These are phyloP conservation scores for Stegostoma tigrinum DNA, from an alignment of 2,113 vertebrate genomes.

Conservation along the genomic window DNA sequence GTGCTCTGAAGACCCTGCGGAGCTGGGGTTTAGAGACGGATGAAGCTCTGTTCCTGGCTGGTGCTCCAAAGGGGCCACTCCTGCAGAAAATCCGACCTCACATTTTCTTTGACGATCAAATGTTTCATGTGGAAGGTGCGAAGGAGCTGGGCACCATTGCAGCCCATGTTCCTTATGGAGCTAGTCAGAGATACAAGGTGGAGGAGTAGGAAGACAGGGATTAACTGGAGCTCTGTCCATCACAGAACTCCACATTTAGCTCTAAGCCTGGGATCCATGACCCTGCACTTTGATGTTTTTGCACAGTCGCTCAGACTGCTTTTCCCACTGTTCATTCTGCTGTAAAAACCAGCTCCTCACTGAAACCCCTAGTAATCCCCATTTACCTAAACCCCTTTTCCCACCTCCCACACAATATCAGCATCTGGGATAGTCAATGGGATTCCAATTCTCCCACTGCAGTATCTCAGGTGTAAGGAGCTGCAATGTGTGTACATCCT, in stretches of 20 bases:
- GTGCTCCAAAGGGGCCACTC: constrained; percentile 85
- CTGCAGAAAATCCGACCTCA: constrained; percentile 87
- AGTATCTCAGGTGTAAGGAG: too few species aligned
- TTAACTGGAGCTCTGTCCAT: neutral
- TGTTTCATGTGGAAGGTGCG: constrained; percentile 88
- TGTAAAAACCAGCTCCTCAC: too few species aligned
- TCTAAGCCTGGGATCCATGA: neutral
- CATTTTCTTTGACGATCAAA: constrained; percentile 94
- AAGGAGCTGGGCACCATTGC: constrained; percentile 80
- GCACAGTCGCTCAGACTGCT: neutral
- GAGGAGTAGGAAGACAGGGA: constrained; percentile 40
- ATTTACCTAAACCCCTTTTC: too few species aligned
- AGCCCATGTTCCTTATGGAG: constrained; percentile 82
- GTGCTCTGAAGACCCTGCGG: constrained; percentile 83
- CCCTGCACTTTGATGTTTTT: neutral
- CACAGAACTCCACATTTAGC: neutral
- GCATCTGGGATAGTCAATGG: too few species aligned
- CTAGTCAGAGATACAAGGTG: constrained; percentile 62
- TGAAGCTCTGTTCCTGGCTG: constrained; percentile 84
- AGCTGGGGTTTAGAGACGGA: constrained; percentile 92
- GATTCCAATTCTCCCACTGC: too few species aligned
- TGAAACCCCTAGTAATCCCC: neutral
- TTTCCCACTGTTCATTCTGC: neutral
- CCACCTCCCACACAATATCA: too few species aligned
- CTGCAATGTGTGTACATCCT: too few species aligned